Evolutionary conservation across 2,797 vertebrate species (phyloP).

Genomic region (Sebastolobus altivelis): DNA sequence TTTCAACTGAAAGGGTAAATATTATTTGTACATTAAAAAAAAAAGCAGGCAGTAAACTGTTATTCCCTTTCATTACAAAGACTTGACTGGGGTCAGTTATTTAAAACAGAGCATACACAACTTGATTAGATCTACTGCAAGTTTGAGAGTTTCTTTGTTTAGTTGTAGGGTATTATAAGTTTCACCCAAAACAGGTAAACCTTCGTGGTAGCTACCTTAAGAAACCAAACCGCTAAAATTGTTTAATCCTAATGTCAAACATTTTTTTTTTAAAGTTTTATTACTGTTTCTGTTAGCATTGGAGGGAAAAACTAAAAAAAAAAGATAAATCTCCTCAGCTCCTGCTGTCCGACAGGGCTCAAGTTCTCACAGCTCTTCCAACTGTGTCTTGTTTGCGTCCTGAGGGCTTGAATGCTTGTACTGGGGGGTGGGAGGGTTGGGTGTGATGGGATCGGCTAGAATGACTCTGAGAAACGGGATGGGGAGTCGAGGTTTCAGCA

Average conservation of each 20-base stretch:
- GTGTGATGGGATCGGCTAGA: slow-evolving; percentile 32
- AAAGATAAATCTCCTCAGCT: slow-evolving; percentile 38
- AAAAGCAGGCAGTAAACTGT: neutral
- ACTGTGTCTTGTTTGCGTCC: slow-evolving; percentile 39
- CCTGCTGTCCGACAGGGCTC: slow-evolving; percentile 23
- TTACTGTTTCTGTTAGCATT: neutral
- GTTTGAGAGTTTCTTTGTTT: neutral
- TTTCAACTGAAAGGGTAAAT: neutral
- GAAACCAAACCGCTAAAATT: neutral
- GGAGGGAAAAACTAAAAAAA: neutral
- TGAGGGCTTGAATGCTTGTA: slow-evolving; percentile 27
- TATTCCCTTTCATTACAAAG: neutral
- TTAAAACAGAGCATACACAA: neutral
- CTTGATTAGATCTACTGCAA: neutral
- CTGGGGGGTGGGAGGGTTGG: slow-evolving; percentile 24
- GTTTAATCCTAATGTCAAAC: neutral
- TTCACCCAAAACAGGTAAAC: no score
- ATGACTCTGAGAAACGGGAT: slow-evolving; percentile 42
- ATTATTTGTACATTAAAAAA: neutral
- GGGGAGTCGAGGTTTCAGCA: slow-evolving; percentile 1
- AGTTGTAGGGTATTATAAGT: no score
- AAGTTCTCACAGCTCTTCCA: slow-evolving; percentile 42
- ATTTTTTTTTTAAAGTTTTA: neutral
- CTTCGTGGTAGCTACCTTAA: no score
- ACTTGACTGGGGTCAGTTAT: neutral